Evolutionary conservation across 2,797 vertebrate species (phyloP), one percentile per base, ranked within the genome.

Genomic region (Masticophis lateralis): DNA sequence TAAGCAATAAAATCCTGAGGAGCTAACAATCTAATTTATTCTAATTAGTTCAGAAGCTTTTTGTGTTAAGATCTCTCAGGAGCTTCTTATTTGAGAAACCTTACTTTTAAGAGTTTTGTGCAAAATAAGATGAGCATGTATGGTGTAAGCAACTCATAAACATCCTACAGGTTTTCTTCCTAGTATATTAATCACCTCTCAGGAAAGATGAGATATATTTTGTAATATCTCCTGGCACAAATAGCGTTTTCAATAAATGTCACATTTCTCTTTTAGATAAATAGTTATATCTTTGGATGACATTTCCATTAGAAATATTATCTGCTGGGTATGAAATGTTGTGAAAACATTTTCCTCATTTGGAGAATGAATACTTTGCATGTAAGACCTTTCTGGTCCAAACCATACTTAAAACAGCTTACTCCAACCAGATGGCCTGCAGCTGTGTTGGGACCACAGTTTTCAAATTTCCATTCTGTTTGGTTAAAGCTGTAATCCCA

Each of bases 291-390:
- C 53, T 86, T 79, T 27, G 43, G 56, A 51, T 83, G 90, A 79
- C 86, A 83, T 93, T 91, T 69, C 86, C 61, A 87, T 60, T 53
- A 51, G 53, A 90, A 90, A 74, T 43, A 87, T 51, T 91, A 74
- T 83, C 88, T 87, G 88, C 27, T 92, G 79, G 69, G 37, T 79
- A 69, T 87, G 88, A 90, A 59, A 90, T 69, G 89, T 28, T 92
- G 20, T 90, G 83, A 37, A 89, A 89, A 53, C 10, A 32, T 87
- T 69, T 94, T 87, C 13, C 63, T 93, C 74, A 83, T 83, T 83
- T 83, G 74, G 74, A 83, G 37, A 83, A 83, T 47, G 22, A 25
- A 53, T 32, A 28, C 51, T 90, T 56, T 90, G 37, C 37, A 47
- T 83, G 37, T 43, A 47, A 83, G 37, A 83, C 9, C 74, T 83